phyloP scores from a whole-genome alignment of 2,797 vertebrate species.

The Esox masquinongy region DNA sequence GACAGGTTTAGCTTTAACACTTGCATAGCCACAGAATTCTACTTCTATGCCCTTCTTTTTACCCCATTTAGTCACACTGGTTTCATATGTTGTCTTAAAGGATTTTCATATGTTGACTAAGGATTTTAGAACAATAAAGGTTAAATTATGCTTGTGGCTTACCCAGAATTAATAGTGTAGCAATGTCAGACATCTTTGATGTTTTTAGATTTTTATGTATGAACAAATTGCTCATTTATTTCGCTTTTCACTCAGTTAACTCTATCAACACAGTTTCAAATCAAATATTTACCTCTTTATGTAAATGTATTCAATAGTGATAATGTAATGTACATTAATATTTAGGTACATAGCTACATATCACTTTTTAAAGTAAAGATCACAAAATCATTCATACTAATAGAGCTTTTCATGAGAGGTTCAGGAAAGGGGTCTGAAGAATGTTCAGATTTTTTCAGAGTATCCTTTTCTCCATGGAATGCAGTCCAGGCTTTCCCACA shows the following conservation, averaged over 20 bases:
- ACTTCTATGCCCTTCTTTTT: neutral
- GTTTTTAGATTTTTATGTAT: too few species aligned
- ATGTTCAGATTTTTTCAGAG: neutral
- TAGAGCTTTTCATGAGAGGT: neutral
- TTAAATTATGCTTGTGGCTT: too few species aligned
- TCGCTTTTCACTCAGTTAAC: too few species aligned
- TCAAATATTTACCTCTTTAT: too few species aligned
- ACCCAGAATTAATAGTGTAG: too few species aligned
- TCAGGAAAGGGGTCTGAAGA: neutral
- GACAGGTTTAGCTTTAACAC: neutral
- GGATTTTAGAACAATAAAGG: too few species aligned
- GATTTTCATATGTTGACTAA: neutral
- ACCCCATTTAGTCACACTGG: neutral
- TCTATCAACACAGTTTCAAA: too few species aligned
- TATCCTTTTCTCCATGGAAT: slow-evolving; percentile 3
- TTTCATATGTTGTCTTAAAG: neutral
- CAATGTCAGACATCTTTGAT: too few species aligned
- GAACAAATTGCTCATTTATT: too few species aligned
- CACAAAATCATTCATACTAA: neutral
- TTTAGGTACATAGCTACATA: neutral
- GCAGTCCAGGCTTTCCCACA: slow-evolving; percentile 6
- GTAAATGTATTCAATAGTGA: neutral
- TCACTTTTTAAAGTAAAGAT: neutral
- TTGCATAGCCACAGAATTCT: neutral
- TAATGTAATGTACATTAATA: neutral